Evolutionary conservation across 1,140 invertebrate genomes (phyloP).

Genomic region (Caenorhabditis remanei): DNA sequence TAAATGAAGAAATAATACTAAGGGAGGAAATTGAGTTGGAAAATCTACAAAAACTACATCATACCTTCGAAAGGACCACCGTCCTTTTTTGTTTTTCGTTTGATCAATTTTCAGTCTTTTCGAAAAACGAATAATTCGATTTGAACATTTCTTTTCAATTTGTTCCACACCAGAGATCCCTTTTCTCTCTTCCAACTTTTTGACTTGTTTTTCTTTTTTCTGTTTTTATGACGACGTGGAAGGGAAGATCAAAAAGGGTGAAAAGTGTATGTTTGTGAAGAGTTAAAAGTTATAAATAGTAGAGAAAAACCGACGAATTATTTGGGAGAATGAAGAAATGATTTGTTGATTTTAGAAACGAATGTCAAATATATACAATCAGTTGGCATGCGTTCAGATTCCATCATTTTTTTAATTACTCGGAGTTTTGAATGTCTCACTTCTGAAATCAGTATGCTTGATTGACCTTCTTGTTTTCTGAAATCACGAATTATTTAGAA

Average conservation of each 20-base stretch:
- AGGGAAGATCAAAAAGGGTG: background rate
- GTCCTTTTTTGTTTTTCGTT: background rate
- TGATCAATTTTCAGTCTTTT: conserved; percentile 9
- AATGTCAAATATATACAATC: conserved; percentile 18
- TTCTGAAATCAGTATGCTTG: too few species aligned
- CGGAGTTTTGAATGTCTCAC: too few species aligned
- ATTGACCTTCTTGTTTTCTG: too few species aligned
- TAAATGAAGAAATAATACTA: too few species aligned
- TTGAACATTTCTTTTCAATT: background rate
- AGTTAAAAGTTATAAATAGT: conserved; percentile 27
- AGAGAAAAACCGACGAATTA: background rate
- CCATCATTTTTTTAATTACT: background rate
- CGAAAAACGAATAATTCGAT: background rate
- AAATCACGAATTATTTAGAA: too few species aligned
- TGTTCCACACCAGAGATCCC: conserved; percentile 23
- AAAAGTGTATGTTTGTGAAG: background rate
- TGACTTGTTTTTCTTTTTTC: conserved; percentile 26
- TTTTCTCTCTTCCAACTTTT: background rate
- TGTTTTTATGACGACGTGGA: conserved; percentile 1
- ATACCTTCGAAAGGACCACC: background rate
- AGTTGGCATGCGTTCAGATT: conserved; percentile 20
- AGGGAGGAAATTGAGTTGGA: too few species aligned
- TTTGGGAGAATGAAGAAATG: background rate
- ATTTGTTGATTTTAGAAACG: conserved; percentile 3
- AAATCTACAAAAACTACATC: too few species aligned